Base-by-base conservation (phyloP, 2,888 invertebrate species). In the Hydrotaea cyrtoneurina region DNA sequence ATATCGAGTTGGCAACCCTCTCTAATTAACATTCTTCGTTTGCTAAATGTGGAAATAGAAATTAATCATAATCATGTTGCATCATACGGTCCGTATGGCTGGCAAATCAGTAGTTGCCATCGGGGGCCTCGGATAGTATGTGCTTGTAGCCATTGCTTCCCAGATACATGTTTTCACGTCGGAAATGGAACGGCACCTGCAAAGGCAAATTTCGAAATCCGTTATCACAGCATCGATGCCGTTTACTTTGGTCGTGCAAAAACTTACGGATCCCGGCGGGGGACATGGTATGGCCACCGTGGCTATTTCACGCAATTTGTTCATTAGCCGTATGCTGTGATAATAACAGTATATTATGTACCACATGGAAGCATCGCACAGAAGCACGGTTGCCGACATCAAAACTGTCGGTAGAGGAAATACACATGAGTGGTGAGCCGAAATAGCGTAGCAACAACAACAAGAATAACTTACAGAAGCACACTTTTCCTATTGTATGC, bases 201-300 rank as follows among this genome's bases (percentile, higher is more conserved):
- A 81, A 78, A 36, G 66, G 46, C 21, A 53, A 73, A n/a, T 39
- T 8, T 0, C 17, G 53, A 53, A 72, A 43, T 72, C 1, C 11
- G 7, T 21, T 21, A 15, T 31, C 50, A 53, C 3, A 4, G 31
- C 31, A 31, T 36, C 19, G 0, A 66, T 15, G 31, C 66, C 19
- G 13, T 39, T n/a, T 2, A 43, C 19, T 10, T 2, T 11, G 17
- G 17, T 55, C 19, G 23, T 10, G 26, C 31, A 31, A 59, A n/a
- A n/a, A 87, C 90, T 89, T 89, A 92, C 92, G 76, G 90, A 87
- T 79, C 92, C 92, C 15, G 92, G 92, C 15, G 92, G 89, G 62
- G 92, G 93, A 66, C 91, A 92, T 0, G 92, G 92, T 74, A 92
- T 92, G 43, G 92, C 92, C 23, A 92, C 92, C 7, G 92, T 92